These are phyloP conservation scores for Phania funesta DNA, from an alignment of 2,888 invertebrate genomes.

Conservation along the genomic window DNA sequence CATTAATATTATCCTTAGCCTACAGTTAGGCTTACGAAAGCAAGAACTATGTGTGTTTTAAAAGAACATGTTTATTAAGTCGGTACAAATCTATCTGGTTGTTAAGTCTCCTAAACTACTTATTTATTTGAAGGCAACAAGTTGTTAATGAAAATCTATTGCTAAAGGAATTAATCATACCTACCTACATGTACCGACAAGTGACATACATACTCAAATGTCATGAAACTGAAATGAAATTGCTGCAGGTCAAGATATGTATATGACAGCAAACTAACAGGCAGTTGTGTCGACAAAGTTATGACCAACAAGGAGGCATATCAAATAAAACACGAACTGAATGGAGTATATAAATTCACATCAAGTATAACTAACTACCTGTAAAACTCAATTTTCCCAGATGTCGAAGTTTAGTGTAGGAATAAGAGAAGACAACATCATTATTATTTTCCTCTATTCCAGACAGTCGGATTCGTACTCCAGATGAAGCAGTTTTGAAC, in stretches of 20 bases:
- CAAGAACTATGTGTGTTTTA: neutral
- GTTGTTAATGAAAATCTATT: conserved; percentile 53
- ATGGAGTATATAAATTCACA: conserved; percentile 19
- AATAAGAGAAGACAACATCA: neutral
- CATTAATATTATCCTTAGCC: neutral
- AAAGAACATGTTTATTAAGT: conserved; percentile 1
- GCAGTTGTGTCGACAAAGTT: neutral
- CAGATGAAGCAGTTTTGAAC: conserved; percentile 3
- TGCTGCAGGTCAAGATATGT: conserved; percentile 30
- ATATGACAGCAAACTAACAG: conserved; percentile 13
- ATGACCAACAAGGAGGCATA: neutral
- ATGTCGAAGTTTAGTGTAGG: neutral
- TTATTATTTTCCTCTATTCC: neutral
- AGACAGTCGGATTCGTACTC: neutral
- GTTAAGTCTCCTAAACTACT: conserved; percentile 7
- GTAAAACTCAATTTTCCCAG: neutral
- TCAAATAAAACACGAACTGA: neutral
- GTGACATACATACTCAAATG: conserved; percentile 31
- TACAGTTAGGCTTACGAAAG: neutral
- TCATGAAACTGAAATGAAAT: conserved; percentile 27
- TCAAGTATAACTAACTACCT: conserved; percentile 32
- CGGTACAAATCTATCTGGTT: neutral
- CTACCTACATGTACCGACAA: neutral
- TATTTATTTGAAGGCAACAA: conserved; percentile 39
- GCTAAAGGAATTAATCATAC: conserved; percentile 21